phyloP scores from a whole-genome alignment of 1,140 invertebrate species.

The Choristoneura fumiferana region DNA sequence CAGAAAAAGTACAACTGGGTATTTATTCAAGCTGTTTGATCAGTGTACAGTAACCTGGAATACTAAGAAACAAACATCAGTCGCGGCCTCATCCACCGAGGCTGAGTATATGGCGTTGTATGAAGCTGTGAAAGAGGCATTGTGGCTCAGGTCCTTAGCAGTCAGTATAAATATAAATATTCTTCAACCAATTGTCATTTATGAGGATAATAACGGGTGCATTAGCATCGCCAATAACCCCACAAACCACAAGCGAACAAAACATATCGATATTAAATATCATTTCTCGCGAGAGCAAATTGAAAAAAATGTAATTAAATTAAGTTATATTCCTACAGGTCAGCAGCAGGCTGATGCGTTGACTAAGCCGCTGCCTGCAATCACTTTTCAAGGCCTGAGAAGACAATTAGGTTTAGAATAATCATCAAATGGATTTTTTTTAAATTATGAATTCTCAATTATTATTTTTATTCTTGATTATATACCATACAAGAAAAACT shows the following conservation, averaged over 20 bases:
- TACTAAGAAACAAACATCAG: conserved; percentile 13
- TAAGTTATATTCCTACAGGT: conserved; percentile 35
- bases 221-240: conserved; percentile 36
- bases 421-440: not conserved
- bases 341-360: conserved; percentile 40
- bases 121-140: not conserved
- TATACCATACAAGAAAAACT: no score
- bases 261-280: conserved; percentile 42
- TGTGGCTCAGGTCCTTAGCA: not conserved
- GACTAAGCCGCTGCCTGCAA: conserved; percentile 31
- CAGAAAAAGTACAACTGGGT: conserved; percentile 23
- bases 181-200: conserved; percentile 22
- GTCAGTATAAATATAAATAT: not conserved
- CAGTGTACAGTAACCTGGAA: conserved; percentile 16
- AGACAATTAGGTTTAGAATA: conserved; percentile 21
- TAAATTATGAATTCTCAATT: no score
- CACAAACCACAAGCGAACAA: conserved; percentile 27
- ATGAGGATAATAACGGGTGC: conserved; percentile 27
- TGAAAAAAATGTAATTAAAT: conserved; percentile 24
- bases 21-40: conserved; percentile 27
- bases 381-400: conserved; percentile 29
- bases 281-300: conserved; percentile 32
- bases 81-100: no score
- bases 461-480: no score
- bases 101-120: not conserved